These are phyloP conservation scores for Dreissena rostriformis DNA, from an alignment of 1,140 invertebrate species.

Conservation along the genomic window DNA sequence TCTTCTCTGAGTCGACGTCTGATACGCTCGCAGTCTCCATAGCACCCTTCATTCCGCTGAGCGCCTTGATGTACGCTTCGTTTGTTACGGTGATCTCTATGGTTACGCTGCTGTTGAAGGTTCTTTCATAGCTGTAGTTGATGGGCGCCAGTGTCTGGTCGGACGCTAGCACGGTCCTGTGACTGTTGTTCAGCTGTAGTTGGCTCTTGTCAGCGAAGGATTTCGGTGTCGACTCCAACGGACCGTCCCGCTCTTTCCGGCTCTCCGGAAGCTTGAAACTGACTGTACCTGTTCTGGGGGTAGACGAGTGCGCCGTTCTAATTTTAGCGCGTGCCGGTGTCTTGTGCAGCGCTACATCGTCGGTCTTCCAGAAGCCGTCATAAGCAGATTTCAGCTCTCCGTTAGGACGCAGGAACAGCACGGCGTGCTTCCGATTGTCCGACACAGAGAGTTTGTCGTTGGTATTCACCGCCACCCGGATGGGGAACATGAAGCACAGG, in stretches of 20 bases:
- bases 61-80: conserved; percentile 18
- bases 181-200: conserved; percentile 13
- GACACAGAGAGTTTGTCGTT: conserved; percentile 63
- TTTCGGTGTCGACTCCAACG: conserved; percentile 29
- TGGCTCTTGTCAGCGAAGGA: conserved; percentile 16
- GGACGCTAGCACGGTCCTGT: conserved; percentile 10
- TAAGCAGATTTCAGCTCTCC: conserved; percentile 58
- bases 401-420: conserved; percentile 60
- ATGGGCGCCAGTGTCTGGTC: conserved; percentile 31
- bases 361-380: conserved; percentile 11
- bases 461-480: conserved; percentile 56
- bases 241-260: conserved; percentile 39
- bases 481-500: conserved; percentile 61
- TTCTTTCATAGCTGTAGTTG: conserved; percentile 41
- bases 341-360: conserved; percentile 20
- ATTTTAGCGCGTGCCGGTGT: neutral
- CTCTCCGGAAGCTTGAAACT: conserved; percentile 48
- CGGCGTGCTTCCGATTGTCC: conserved; percentile 58
- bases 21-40: conserved; percentile 29
- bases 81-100: conserved; percentile 1
- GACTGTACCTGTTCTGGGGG: conserved; percentile 18
- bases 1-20: conserved; percentile 32
- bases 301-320: conserved; percentile 22
- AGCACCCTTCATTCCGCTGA: conserved; percentile 24
- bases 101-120: conserved; percentile 19